These are phyloP conservation scores for Styela plicata DNA, from an alignment of 23 tunicate genomes.

Conservation along the genomic window DNA sequence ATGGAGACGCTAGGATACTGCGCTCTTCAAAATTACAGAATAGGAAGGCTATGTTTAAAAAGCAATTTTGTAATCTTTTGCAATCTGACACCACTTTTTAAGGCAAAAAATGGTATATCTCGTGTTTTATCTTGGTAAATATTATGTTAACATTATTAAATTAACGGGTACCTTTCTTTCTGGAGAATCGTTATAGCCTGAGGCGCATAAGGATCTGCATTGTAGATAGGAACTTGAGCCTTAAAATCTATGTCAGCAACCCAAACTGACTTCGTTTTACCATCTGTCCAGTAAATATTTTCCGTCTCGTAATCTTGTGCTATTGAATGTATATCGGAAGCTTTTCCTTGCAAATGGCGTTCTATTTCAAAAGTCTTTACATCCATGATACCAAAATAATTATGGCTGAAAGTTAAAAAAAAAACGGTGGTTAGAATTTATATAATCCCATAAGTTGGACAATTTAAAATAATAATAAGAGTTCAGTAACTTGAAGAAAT, in stretches of 20 bases:
- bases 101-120: too few relatives aligned
- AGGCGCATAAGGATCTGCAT: conserved; percentile 28
- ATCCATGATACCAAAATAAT: not conserved
- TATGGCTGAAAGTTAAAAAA: not conserved
- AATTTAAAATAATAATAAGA: too few relatives aligned
- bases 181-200: conserved; percentile 62
- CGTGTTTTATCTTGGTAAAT: too few relatives aligned
- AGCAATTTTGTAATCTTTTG: too few relatives aligned
- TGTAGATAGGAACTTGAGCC: conserved; percentile 46
- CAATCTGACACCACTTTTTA: too few relatives aligned
- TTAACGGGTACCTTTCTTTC: conserved; percentile 55
- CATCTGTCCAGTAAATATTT: conserved; percentile 86
- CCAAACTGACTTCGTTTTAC: conserved; percentile 71
- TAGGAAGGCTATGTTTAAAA: too few relatives aligned
- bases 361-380: not conserved
- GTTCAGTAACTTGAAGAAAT: too few relatives aligned
- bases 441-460: too few relatives aligned
- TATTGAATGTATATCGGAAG: conserved; percentile 51
- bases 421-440: too few relatives aligned
- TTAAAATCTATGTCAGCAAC: conserved; percentile 39
- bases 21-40: too few relatives aligned
- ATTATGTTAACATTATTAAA: too few relatives aligned
- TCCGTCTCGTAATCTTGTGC: conserved; percentile 61
- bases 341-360: conserved; percentile 62
- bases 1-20: too few relatives aligned